A percentile compares a stretch with the other conserved stretches of the same genome.
Conservation (phyloP, 2,888 invertebrate species). For the Stenurella melanura region DNA sequence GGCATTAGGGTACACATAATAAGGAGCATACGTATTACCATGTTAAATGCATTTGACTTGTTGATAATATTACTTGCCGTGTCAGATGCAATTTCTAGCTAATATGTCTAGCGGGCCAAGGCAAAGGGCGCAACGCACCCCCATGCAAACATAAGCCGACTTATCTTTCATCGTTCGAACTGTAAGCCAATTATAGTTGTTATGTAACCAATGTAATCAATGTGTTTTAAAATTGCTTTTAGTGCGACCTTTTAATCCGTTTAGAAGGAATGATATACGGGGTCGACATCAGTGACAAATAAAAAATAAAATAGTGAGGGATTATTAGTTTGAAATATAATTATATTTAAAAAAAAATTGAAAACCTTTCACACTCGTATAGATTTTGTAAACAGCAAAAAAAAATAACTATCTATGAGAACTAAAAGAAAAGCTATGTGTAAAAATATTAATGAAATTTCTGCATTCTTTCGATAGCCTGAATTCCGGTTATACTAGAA, state of each 20-base stretch:
- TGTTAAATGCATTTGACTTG: conserved; percentile 56
- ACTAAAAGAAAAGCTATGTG: too few species aligned
- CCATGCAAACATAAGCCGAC: conserved; percentile 58
- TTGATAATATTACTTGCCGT: conserved; percentile 56
- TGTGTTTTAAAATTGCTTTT: conserved; percentile 33
- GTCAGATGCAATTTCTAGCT: conserved; percentile 67
- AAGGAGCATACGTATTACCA: conserved; percentile 39
- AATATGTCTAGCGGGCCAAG: conserved; percentile 62
- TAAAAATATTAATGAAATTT: too few species aligned
- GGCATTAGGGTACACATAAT: conserved; percentile 42
- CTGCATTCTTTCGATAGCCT: too few species aligned
- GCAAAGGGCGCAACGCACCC: conserved; percentile 51
- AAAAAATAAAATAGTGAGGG: not conserved
- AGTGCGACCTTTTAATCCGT: conserved; percentile 8
- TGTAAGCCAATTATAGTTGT: conserved; percentile 61
- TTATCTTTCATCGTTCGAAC: conserved; percentile 59
- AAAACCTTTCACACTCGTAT: too few species aligned
- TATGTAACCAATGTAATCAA: conserved; percentile 48
- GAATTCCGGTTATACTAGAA: too few species aligned
- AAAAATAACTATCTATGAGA: too few species aligned
- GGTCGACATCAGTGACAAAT: not conserved
- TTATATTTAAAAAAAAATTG: too few species aligned
- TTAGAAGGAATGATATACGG: conserved; percentile 1
- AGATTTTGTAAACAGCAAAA: too few species aligned
- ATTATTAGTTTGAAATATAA: too few species aligned